Evolutionary conservation across 1,140 invertebrate genomes (phyloP).

Genomic region (Orchesella cincta): DNA sequence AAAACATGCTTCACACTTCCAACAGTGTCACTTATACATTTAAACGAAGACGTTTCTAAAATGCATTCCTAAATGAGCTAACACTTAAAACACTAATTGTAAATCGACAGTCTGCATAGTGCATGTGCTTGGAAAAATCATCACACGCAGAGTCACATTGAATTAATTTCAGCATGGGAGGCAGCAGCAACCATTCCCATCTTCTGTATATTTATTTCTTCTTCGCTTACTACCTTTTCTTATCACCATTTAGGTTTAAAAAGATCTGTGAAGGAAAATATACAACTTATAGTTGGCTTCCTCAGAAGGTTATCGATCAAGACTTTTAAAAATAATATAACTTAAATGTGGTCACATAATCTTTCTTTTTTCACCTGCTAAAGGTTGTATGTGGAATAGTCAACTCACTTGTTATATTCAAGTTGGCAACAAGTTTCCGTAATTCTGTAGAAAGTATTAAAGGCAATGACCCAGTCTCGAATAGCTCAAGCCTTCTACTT

Average conservation of each 20-base stretch:
- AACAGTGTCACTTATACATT: too few species aligned
- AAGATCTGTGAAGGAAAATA: not conserved
- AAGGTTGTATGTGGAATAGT: not conserved
- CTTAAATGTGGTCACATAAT: not conserved
- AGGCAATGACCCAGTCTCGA: not conserved
- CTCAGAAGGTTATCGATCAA: not conserved
- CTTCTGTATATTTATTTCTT: not conserved
- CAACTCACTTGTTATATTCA: not conserved
- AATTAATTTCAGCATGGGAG: too few species aligned
- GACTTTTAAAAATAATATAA: too few species aligned
- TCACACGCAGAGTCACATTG: too few species aligned
- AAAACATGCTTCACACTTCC: too few species aligned
- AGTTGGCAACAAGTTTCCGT: not conserved
- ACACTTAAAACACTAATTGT: too few species aligned
- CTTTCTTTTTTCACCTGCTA: not conserved
- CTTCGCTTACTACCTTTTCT: not conserved
- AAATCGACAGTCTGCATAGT: too few species aligned
- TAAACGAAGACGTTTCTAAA: too few species aligned
- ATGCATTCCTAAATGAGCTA: too few species aligned
- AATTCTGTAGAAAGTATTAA: not conserved
- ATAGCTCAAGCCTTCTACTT: too few species aligned
- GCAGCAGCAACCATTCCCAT: too few species aligned
- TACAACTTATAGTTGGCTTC: not conserved
- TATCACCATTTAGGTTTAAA: not conserved
- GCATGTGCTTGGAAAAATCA: too few species aligned